A percentile compares a stretch with the other conserved stretches of the same genome.
phyloP scores from a whole-genome alignment of 2,888 invertebrate genomes.

The Argyresthia goedartella region DNA sequence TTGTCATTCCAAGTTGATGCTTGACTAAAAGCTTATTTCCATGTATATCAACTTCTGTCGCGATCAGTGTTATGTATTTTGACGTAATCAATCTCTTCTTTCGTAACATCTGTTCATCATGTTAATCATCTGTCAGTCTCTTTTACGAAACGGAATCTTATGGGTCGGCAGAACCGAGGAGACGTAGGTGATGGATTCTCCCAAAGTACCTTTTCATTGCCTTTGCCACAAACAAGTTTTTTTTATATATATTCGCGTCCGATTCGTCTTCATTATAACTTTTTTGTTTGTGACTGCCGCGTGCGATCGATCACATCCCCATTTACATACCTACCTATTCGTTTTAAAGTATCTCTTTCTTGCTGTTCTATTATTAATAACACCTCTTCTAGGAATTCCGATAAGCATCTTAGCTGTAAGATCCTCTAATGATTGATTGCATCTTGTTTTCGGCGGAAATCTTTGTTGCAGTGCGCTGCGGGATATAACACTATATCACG shows the following conservation, averaged over 20 bases:
- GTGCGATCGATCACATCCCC: neutral
- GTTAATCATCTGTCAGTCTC: too few relatives aligned
- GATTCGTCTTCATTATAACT: neutral
- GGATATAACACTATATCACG: neutral
- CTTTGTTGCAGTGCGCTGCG: neutral
- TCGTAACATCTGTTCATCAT: neutral
- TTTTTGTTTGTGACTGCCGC: neutral
- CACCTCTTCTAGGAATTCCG: neutral
- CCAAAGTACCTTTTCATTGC: neutral
- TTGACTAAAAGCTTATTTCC: neutral
- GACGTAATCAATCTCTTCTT: neutral
- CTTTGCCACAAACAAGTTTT: neutral
- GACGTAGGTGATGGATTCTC: neutral
- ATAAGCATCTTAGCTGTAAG: neutral
- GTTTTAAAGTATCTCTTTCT: neutral
- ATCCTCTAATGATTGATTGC: neutral
- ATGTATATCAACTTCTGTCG: neutral
- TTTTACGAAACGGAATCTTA: neutral
- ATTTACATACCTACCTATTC: neutral
- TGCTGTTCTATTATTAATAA: neutral
- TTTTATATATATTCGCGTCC: neutral
- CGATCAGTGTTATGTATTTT: neutral
- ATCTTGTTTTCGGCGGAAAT: neutral
- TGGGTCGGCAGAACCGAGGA: neutral
- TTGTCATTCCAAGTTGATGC: constrained; percentile 10